Evolutionary conservation across 2,113 vertebrate genomes (phyloP).

Genomic region (Oxygymnocypris stewartii): DNA sequence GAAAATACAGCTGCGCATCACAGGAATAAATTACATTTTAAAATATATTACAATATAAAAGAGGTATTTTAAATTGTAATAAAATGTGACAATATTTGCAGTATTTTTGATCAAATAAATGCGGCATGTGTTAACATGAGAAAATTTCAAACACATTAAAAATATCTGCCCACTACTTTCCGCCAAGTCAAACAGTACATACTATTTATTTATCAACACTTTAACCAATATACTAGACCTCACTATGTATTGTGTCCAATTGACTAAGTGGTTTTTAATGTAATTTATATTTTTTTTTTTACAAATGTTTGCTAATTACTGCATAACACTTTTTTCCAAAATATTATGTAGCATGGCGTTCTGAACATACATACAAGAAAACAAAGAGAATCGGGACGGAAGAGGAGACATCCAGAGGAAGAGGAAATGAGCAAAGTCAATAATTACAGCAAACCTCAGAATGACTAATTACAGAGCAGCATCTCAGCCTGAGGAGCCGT

Average conservation of each 20-base stretch:
- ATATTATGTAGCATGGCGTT: not conserved
- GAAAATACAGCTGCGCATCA: not conserved
- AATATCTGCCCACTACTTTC: too few species aligned
- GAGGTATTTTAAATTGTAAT: not conserved
- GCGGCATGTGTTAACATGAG: too few species aligned
- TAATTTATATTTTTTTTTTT: too few species aligned
- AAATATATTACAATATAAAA: not conserved
- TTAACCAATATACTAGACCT: too few species aligned
- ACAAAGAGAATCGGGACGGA: not conserved
- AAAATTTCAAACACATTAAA: too few species aligned
- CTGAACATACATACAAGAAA: not conserved
- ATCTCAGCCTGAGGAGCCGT: constrained; percentile 6
- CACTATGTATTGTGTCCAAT: too few species aligned
- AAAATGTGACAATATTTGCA: too few species aligned
- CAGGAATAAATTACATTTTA: not conserved
- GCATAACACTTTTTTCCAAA: not conserved
- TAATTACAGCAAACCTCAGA: constrained; percentile 45
- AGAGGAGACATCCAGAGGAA: not conserved
- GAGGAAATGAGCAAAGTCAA: constrained; percentile 20
- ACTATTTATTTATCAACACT: too few species aligned
- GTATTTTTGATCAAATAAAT: too few species aligned
- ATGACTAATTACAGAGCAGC: constrained; percentile 45
- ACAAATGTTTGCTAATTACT: too few species aligned
- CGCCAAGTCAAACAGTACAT: too few species aligned
- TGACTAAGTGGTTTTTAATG: not conserved